Percentiles rank a stretch among this genome's conserved stretches.
phyloP scores from a whole-genome alignment of 2,888 invertebrate species.

The Isotomurus palustris region DNA sequence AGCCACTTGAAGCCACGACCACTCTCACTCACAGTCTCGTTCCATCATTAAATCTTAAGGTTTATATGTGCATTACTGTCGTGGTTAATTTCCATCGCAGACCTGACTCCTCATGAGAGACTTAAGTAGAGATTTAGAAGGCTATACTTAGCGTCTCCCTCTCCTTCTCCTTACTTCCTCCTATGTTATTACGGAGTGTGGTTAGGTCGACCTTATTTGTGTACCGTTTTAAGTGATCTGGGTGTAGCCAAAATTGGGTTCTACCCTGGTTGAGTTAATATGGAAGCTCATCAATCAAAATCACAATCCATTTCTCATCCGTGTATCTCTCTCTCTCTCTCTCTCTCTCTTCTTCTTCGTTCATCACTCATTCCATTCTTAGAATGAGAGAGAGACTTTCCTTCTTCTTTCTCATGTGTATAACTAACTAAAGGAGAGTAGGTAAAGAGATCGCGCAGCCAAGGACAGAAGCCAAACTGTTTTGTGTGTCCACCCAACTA shows the following conservation, averaged over 20 bases:
- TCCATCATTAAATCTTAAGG: no score
- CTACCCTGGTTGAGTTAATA: slow-evolving; percentile 41
- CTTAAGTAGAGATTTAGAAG: neutral
- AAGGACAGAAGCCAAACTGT: no score
- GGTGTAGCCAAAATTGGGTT: slow-evolving; percentile 35
- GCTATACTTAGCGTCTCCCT: no score
- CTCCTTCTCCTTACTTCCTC: slow-evolving; percentile 8
- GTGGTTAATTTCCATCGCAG: neutral
- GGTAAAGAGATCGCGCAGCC: no score
- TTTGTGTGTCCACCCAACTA: no score
- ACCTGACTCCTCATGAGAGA: neutral
- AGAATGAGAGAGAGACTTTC: no score
- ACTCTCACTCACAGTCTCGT: neutral
- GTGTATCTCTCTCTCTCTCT: no score
- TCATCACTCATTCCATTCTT: slow-evolving; percentile 22
- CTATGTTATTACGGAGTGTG: no score
- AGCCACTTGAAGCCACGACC: neutral
- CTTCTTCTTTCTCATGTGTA: no score
- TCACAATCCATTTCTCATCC: slow-evolving; percentile 44
- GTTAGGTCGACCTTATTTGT: slow-evolving; percentile 37
- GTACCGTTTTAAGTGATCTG: slow-evolving; percentile 19
- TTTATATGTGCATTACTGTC: no score
- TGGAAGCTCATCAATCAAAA: slow-evolving; percentile 45
- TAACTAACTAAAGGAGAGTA: no score
- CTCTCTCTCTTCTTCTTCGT: slow-evolving; percentile 5